Evolutionary conservation across 2,797 vertebrate genomes (phyloP), one percentile per base, ranked within the genome.

Genomic region (Cetoscarus ocellatus): DNA sequence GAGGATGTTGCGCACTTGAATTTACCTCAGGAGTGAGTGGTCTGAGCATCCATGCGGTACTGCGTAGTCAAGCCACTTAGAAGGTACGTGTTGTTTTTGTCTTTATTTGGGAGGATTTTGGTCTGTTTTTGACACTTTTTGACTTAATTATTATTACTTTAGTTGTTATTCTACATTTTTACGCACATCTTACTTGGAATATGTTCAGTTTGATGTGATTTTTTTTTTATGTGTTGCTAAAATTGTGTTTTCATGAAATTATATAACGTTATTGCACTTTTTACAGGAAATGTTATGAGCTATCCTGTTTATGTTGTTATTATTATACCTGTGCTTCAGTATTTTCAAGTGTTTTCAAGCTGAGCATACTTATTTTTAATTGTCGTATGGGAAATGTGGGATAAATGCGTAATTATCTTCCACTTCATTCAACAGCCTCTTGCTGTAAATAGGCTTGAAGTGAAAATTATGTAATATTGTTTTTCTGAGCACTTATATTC

Each of bases 1-100:
- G 88, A 92, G 90, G 88, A 93, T 93, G 92, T 94, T 94, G 94
- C 94, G 94, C 93, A 95, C 92, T 94, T 94, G 63, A 45, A 78
- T 92, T 91, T 90, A 82, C 79, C 88, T 65, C 68, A 47, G 61
- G 74, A 83, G 71, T 75, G 75, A 82, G 79, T 49, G 79, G 42
- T 67, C 67, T 12, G 65, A 50, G 70, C 76, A 79, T 79, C 80
- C 84, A 70, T 74, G 84, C 69, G 65, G 63, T 75, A 61, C 82
- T 82, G 84, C 75, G 76, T 71, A 61, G 53, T 51, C 36, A 44
- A 44, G 65, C 34, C 0, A 61, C 67, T 51, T 4, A 54, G 52
- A 42, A 70, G 53, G 12, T 53, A 56, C 19, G 53, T 66, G n/a
- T 14, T 47, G 11, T 52, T 17, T 53, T 78, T 61, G 10, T 39